Base-by-base conservation (phyloP, 2,888 invertebrate species). In the Rotaria socialis region DNA sequence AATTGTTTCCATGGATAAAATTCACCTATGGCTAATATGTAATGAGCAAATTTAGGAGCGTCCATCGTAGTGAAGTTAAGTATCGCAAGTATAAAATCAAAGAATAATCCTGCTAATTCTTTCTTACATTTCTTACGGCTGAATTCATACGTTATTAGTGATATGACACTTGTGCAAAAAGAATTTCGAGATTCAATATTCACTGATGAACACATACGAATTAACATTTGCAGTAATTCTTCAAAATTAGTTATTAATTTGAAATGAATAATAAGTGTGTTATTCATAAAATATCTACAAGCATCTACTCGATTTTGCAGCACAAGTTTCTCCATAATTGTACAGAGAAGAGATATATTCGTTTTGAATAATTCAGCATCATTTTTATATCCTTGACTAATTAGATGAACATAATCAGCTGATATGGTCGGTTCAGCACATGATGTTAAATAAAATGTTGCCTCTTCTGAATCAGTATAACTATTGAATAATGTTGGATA, bases 1-100 rank as follows among this genome's bases (percentile, higher is more conserved):
- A 80, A 24, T 47, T 80, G 47, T 80, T 80, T 80, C 80, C 80
- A 80, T n/a, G 80, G 80, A 80, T 80, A 80, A 47, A 80, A 80
- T 2, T 80, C 80, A 47, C 14, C n/a, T n/a, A 47, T 80, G 2
- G 2, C 11, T 5, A 80, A 14, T n/a, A 80, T 24, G 16, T n/a
- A 11, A 11, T 80, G 0, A 14, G 24, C 47, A 24, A 8, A 80
- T 19, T 16, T 0, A n/a, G n/a, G 80, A 14, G 80, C 80, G n/a
- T 80, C 47, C 7, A 10, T 8, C 4, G 14, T 47, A 19, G 16
- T 8, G 24, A 80, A 47, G 24, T 8, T 35, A 67, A 67, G 35
- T 6, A 67, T 67, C 35, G 35, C 14, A 67, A 67, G 27, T 35
- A 27, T 27, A 3, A 60, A 60, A 60, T 75, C 43, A 43, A 75